Conservation (phyloP, 2,113 vertebrate species). For the Sminthopsis crassicaudata region DNA sequence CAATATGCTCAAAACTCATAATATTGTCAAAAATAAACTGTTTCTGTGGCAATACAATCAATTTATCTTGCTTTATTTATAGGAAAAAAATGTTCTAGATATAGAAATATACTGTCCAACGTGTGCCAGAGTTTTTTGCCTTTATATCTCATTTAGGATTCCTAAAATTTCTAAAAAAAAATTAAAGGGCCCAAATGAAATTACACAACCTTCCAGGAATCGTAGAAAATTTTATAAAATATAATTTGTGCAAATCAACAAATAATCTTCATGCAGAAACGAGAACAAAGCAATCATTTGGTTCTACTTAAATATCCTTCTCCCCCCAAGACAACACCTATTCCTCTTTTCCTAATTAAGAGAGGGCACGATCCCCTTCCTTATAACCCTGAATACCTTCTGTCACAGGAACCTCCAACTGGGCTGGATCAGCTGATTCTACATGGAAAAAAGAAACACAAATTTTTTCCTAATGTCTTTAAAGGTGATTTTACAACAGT, state of each 20-base stretch:
- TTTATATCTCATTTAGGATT: background rate
- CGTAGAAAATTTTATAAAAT: background rate
- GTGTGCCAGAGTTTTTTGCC: accelerated
- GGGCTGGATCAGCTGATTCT: conserved; percentile 81
- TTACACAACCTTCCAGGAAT: background rate
- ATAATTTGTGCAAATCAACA: background rate
- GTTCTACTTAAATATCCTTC: background rate
- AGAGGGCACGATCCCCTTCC: background rate
- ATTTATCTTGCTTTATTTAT: conserved; percentile 10
- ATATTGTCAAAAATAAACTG: background rate
- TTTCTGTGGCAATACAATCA: background rate
- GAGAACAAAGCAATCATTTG: background rate
- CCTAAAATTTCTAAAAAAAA: background rate
- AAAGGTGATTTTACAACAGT: background rate
- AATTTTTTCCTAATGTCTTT: background rate
- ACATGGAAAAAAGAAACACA: conserved; percentile 68
- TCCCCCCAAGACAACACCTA: background rate
- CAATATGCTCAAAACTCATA: background rate
- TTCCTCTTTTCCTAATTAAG: background rate
- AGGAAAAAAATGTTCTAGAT: background rate
- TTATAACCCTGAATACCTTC: conserved; percentile 74
- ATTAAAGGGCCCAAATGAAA: background rate
- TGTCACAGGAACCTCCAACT: conserved; percentile 73
- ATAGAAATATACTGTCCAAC: background rate
- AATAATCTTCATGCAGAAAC: background rate